Conservation (phyloP, 1,140 invertebrate genomes). For the Agrilus planipennis region DNA sequence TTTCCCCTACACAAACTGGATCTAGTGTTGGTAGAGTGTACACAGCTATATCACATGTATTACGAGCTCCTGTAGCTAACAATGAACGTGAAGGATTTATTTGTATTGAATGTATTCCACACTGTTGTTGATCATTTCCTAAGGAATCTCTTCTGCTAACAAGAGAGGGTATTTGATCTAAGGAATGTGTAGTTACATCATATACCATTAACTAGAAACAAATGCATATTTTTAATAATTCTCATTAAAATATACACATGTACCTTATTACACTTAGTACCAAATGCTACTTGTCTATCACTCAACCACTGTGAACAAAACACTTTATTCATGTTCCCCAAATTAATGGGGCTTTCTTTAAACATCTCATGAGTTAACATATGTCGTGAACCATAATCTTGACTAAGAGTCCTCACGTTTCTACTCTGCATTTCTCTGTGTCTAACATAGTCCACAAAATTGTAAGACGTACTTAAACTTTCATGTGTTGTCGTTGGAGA, state of each 20-base stretch:
- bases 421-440: slow-evolving; percentile 61
- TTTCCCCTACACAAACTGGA: slow-evolving; percentile 88
- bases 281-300: slow-evolving; percentile 87
- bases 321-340: slow-evolving; percentile 88
- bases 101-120: slow-evolving; percentile 87
- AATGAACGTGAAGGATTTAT: slow-evolving; percentile 87
- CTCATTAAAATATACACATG: not conserved
- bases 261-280: slow-evolving; percentile 94
- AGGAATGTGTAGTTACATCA: slow-evolving; percentile 61
- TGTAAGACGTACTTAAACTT: slow-evolving; percentile 66
- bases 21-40: slow-evolving; percentile 88
- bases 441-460: slow-evolving; percentile 73
- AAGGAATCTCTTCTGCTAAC: slow-evolving; percentile 47
- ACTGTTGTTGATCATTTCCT: slow-evolving; percentile 51
- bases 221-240: slow-evolving; percentile 2
- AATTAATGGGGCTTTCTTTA: slow-evolving; percentile 66
- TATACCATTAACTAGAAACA: slow-evolving; percentile 63
- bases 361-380: slow-evolving; percentile 82
- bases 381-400: slow-evolving; percentile 69
- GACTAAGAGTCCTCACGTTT: slow-evolving; percentile 55
- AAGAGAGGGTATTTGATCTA: slow-evolving; percentile 78
- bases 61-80: slow-evolving; percentile 83
- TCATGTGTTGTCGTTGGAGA: slow-evolving; percentile 54
- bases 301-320: slow-evolving; percentile 95
- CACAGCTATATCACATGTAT: slow-evolving; percentile 86